phyloP scores from a whole-genome alignment of 2,888 invertebrate genomes.

The Troides helena region DNA sequence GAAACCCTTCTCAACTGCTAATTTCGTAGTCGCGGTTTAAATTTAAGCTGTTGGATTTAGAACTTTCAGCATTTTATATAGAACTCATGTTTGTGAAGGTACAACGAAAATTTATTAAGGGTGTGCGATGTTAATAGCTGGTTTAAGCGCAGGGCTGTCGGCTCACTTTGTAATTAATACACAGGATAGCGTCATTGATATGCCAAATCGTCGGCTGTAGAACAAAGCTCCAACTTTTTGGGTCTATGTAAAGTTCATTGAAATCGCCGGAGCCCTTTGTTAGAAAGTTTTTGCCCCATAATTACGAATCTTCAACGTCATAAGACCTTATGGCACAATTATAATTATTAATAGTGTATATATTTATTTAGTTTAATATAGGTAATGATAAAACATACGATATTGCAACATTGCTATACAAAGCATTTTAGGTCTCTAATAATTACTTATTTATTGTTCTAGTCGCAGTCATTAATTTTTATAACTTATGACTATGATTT shows the following conservation, averaged over 20 bases:
- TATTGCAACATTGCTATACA: no score
- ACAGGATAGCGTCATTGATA: constrained; percentile 71
- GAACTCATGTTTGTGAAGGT: constrained; percentile 37
- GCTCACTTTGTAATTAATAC: constrained; percentile 75
- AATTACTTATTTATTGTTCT: no score
- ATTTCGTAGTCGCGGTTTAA: constrained; percentile 43
- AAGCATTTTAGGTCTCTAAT: no score
- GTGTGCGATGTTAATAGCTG: constrained; percentile 64
- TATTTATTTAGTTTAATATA: no score
- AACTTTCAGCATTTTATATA: constrained; percentile 36
- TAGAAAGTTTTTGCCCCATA: neutral
- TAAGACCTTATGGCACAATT: neutral
- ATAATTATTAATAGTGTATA: no score
- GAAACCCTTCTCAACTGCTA: constrained; percentile 58
- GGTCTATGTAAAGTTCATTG: constrained; percentile 9
- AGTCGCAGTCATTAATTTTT: no score
- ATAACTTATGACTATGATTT: no score
- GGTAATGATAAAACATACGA: no score
- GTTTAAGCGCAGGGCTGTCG: constrained; percentile 61
- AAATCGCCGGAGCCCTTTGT: neutral
- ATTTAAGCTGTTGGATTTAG: constrained; percentile 34
- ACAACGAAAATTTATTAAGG: constrained; percentile 49
- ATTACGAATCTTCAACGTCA: neutral
- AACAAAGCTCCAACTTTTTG: constrained; percentile 35
- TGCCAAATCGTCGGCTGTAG: constrained; percentile 64